phyloP scores from a whole-genome alignment of 1,140 invertebrate species.

The Drosophila littoralis region DNA sequence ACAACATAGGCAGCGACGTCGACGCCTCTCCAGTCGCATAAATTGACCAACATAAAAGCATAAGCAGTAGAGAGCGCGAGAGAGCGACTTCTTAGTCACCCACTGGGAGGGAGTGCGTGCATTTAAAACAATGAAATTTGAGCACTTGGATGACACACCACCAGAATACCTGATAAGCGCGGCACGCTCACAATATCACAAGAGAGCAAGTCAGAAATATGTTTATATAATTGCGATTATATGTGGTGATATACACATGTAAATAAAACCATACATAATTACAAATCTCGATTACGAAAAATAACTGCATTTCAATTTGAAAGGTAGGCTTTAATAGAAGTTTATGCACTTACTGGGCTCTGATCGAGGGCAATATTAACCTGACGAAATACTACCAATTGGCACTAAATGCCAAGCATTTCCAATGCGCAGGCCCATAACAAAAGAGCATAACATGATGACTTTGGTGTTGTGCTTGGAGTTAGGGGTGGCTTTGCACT shows the following conservation, averaged over 20 bases:
- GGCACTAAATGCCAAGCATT: conserved; percentile 4
- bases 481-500: conserved; percentile 25
- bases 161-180: conserved; percentile 34
- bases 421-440: conserved; percentile 56
- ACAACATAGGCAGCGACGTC: conserved; percentile 21
- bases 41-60: conserved; percentile 54
- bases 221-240: neutral
- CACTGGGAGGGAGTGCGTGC: conserved; percentile 10
- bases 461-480: neutral
- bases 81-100: conserved; percentile 6
- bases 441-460: conserved; percentile 22
- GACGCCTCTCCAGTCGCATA: conserved; percentile 37
- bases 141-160: conserved; percentile 39
- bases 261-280: too few relatives aligned
- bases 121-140: conserved; percentile 27
- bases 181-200: neutral
- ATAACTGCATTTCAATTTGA: too few relatives aligned
- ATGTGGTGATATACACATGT: neutral
- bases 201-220: neutral
- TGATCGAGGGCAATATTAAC: conserved; percentile 17
- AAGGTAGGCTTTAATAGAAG: too few relatives aligned
- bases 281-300: too few relatives aligned
- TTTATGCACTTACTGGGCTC: too few relatives aligned
- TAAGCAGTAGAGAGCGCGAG: conserved; percentile 18
- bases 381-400: conserved; percentile 15